These are phyloP conservation scores for Saccostrea cuccullata DNA, from an alignment of 1,140 invertebrate species.

Conservation along the genomic window DNA sequence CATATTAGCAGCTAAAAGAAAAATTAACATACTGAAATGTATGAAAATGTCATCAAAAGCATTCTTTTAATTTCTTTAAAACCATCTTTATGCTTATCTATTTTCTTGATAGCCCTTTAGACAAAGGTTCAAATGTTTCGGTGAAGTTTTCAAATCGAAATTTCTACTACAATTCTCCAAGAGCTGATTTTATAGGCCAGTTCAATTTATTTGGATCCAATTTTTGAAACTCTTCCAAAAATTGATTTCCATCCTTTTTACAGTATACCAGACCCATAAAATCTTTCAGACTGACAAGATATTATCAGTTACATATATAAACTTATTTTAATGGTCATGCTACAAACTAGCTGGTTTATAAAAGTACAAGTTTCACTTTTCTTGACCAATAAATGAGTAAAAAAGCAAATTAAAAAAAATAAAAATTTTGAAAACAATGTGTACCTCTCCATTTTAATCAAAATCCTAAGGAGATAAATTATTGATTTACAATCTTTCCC, in stretches of 20 bases:
- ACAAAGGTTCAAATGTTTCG: too few species aligned
- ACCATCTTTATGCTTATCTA: too few species aligned
- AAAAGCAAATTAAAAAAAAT: slow-evolving; percentile 5
- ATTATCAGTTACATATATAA: slow-evolving; percentile 35
- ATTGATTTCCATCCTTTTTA: slow-evolving; percentile 28
- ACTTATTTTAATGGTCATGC: slow-evolving; percentile 30
- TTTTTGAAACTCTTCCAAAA: slow-evolving; percentile 34
- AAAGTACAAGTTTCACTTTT: slow-evolving; percentile 21
- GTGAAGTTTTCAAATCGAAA: background rate
- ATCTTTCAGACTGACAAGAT: slow-evolving; percentile 34
- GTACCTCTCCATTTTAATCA: slow-evolving; percentile 25
- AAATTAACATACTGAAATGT: too few species aligned
- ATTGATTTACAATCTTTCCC: slow-evolving; percentile 34
- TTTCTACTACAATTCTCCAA: background rate
- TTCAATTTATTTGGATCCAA: slow-evolving; percentile 32
- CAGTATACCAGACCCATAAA: slow-evolving; percentile 30
- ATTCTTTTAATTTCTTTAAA: too few species aligned
- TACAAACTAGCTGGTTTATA: background rate
- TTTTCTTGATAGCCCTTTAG: too few species aligned
- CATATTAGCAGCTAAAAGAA: too few species aligned
- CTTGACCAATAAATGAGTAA: background rate
- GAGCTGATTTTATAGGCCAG: background rate
- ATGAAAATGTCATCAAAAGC: too few species aligned
- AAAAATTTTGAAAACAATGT: background rate
- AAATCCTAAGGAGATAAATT: background rate